Evolutionary conservation across 64 coral and sea anemone species (phyloP).

Genomic region (Pocillopora damicornis): DNA sequence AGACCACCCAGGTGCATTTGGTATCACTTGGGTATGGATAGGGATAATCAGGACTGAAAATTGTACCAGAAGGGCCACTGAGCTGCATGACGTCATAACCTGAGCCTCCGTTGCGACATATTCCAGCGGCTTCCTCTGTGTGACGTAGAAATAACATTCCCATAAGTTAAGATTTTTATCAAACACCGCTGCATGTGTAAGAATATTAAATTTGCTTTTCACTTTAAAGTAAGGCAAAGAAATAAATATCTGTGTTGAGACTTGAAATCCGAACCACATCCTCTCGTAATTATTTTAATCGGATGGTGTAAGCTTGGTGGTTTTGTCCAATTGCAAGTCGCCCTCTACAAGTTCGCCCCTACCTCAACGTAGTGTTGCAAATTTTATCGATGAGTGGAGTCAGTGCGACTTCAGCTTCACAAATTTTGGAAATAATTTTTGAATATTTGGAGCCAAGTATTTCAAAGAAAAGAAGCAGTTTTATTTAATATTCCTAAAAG

Average conservation of each 20-base stretch:
- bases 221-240: too few relatives aligned
- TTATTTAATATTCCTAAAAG: slow-evolving; percentile 29
- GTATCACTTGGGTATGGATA: not conserved
- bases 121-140: slow-evolving; percentile 10
- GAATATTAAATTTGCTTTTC: too few relatives aligned
- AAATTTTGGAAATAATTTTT: slow-evolving; percentile 39
- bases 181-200: too few relatives aligned
- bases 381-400: slow-evolving; percentile 51
- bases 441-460: too few relatives aligned
- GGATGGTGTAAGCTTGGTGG: too few relatives aligned
- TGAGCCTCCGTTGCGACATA: not conserved
- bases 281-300: too few relatives aligned
- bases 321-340: too few relatives aligned
- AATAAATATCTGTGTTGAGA: too few relatives aligned
- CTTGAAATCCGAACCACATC: too few relatives aligned
- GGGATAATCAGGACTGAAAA: slow-evolving; percentile 45
- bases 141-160: not conserved
- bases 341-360: too few relatives aligned
- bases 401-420: slow-evolving; percentile 60
- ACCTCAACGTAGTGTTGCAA: slow-evolving; percentile 17
- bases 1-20: slow-evolving; percentile 35
- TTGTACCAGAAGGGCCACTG: slow-evolving; percentile 23
- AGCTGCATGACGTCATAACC: not conserved
- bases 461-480: slow-evolving; percentile 33
- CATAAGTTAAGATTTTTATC: not conserved